phyloP scores from a whole-genome alignment of 2,888 invertebrate species.

The Poecilobothrus nobilitatus region DNA sequence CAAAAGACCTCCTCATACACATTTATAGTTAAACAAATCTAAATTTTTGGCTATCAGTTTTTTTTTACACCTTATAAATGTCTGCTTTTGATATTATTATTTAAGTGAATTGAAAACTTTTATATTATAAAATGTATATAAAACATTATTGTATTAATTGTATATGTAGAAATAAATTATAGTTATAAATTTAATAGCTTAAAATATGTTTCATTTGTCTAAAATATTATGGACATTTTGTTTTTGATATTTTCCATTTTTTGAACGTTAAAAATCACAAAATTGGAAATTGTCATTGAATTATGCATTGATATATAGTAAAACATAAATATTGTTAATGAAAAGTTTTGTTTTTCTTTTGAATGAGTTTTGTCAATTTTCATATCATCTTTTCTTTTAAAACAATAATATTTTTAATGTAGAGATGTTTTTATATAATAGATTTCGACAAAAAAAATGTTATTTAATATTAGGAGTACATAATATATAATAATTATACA shows the following conservation, averaged over 20 bases:
- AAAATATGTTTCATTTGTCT: background rate
- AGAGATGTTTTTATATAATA: background rate
- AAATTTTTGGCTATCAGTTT: too few relatives aligned
- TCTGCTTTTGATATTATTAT: too few relatives aligned
- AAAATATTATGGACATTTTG: background rate
- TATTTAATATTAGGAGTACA: too few relatives aligned
- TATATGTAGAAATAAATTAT: background rate
- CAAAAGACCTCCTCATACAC: too few relatives aligned
- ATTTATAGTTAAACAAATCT: too few relatives aligned
- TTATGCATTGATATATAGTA: background rate
- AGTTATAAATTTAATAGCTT: background rate
- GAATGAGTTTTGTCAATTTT: background rate
- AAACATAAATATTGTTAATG: background rate
- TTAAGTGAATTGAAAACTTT: too few relatives aligned
- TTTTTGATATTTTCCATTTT: background rate
- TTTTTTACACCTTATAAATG: too few relatives aligned
- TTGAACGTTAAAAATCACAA: background rate
- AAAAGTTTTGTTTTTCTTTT: background rate
- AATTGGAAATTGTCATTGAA: conserved; percentile 3
- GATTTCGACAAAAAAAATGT: background rate
- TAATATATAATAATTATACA: too few relatives aligned
- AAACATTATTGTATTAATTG: too few relatives aligned
- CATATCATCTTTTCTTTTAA: too few relatives aligned
- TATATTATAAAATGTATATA: background rate
- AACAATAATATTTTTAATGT: too few relatives aligned